Conservation (phyloP, 2,888 invertebrate genomes). For the Steinernema scapterisci region DNA sequence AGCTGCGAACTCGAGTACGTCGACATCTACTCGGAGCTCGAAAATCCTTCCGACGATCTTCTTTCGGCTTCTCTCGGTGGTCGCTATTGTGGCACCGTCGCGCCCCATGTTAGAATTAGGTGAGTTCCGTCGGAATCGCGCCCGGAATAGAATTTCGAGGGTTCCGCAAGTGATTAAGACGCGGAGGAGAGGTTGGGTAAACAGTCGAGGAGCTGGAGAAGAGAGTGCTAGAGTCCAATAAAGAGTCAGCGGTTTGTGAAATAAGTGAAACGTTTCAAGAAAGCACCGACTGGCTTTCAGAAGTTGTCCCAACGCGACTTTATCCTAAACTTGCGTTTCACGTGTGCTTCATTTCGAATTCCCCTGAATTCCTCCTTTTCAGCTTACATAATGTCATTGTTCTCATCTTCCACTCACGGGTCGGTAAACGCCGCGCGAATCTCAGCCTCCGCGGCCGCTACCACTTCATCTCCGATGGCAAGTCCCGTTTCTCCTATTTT, state of each 20-base stretch:
- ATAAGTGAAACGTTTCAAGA: no score
- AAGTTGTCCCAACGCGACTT: no score
- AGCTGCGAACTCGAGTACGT: conserved; percentile 71
- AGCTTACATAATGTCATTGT: conserved; percentile 69
- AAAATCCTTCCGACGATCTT: conserved; percentile 66
- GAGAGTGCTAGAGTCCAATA: no score
- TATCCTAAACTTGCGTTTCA: no score
- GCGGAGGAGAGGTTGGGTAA: no score
- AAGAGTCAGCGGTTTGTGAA: no score
- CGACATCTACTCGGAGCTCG: conserved; percentile 70
- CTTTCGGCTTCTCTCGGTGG: conserved; percentile 68
- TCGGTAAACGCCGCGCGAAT: conserved; percentile 57
- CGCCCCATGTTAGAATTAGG: conserved; percentile 68
- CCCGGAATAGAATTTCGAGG: background rate
- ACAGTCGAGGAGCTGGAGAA: no score
- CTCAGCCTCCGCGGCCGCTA: conserved; percentile 68
- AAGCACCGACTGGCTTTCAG: no score
- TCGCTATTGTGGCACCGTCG: conserved; percentile 70
- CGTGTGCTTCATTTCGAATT: background rate
- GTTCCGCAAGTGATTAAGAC: no score
- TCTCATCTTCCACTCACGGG: conserved; percentile 69
- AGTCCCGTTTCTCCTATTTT: conserved; percentile 38
- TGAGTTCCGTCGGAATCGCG: conserved; percentile 31
- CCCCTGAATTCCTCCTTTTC: conserved; percentile 27
- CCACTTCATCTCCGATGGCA: conserved; percentile 69